phyloP scores from a whole-genome alignment of 35 echinoderm and acorn worm species.

The Diadema setosum region DNA sequence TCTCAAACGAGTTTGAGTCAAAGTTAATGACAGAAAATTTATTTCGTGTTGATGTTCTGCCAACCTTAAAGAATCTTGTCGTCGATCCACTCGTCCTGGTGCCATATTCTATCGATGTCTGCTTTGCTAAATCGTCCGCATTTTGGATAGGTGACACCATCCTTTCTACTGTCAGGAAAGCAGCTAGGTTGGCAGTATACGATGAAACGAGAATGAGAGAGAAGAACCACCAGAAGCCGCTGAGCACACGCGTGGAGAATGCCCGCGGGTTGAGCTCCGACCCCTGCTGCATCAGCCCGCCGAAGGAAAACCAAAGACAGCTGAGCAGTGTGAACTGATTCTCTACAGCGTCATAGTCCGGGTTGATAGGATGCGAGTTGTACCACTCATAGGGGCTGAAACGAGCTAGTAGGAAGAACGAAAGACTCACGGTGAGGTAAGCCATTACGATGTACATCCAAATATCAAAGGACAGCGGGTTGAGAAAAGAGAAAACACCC shows the following conservation, averaged over 20 bases:
- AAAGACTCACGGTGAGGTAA: slow-evolving; percentile 56
- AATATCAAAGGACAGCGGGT: slow-evolving; percentile 76
- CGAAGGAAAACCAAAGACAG: slow-evolving; percentile 98
- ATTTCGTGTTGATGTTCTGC: not conserved
- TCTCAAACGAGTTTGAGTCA: no score
- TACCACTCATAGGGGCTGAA: slow-evolving; percentile 98
- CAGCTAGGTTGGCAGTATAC: slow-evolving; percentile 96
- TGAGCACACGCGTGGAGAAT: slow-evolving; percentile 88
- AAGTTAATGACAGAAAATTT: no score
- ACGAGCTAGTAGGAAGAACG: slow-evolving; percentile 75
- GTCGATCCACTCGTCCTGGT: slow-evolving; percentile 82
- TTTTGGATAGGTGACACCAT: slow-evolving; percentile 93
- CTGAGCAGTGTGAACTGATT: slow-evolving; percentile 95
- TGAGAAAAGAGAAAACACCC: slow-evolving; percentile 89
- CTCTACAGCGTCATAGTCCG: slow-evolving; percentile 80
- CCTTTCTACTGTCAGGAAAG: slow-evolving; percentile 94
- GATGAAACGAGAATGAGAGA: slow-evolving; percentile 94
- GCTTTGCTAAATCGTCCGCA: slow-evolving; percentile 86
- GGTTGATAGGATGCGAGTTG: slow-evolving; percentile 93
- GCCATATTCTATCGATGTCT: slow-evolving; percentile 91
- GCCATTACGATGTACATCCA: slow-evolving; percentile 97
- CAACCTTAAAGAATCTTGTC: slow-evolving; percentile 83
- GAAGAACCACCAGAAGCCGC: slow-evolving; percentile 99
- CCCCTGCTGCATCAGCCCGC: slow-evolving; percentile 97
- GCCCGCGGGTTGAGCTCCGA: slow-evolving; percentile 95